A percentile compares a stretch with the other conserved stretches of the same genome.
Conservation (phyloP, 2,113 vertebrate genomes). For the Motacilla alba region DNA sequence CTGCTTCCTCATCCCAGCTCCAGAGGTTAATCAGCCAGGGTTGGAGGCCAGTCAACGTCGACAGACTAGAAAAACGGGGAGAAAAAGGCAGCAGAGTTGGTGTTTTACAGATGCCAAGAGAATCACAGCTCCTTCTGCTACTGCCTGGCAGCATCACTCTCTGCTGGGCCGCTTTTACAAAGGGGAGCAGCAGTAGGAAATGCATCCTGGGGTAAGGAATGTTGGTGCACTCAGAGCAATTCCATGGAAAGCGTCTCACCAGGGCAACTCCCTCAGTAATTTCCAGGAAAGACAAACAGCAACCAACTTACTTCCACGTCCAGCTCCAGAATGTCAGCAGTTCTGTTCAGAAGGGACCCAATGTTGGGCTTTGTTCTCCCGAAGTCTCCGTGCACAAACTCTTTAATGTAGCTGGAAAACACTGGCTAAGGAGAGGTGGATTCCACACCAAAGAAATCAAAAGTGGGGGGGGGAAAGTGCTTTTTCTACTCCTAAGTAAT, state of each 20-base stretch:
- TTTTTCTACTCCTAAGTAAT: neutral
- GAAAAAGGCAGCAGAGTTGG: neutral
- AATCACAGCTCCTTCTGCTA: neutral
- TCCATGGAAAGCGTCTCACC: neutral
- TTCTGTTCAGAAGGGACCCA: slow-evolving; percentile 83
- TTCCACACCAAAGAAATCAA: neutral
- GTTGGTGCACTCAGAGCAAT: neutral
- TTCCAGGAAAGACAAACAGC: neutral
- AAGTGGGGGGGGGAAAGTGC: neutral
- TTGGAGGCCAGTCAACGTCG: slow-evolving; percentile 95
- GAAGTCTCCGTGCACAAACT: slow-evolving; percentile 97
- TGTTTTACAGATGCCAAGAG: neutral
- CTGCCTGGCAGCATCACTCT: neutral
- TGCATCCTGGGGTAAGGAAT: neutral
- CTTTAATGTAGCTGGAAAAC: slow-evolving; percentile 89
- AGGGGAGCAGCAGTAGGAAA: neutral
- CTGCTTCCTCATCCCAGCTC: neutral
- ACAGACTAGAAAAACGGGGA: slow-evolving; percentile 81
- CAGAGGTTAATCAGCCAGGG: slow-evolving; percentile 77
- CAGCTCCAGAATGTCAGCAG: slow-evolving; percentile 92
- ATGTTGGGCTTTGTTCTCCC: slow-evolving; percentile 94
- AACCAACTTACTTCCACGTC: slow-evolving; percentile 87
- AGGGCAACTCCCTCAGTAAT: neutral
- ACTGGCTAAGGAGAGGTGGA: slow-evolving; percentile 70
- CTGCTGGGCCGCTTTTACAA: neutral